Evolutionary conservation across 2,888 invertebrate species (phyloP).

Genomic region (Argyresthia albistria): DNA sequence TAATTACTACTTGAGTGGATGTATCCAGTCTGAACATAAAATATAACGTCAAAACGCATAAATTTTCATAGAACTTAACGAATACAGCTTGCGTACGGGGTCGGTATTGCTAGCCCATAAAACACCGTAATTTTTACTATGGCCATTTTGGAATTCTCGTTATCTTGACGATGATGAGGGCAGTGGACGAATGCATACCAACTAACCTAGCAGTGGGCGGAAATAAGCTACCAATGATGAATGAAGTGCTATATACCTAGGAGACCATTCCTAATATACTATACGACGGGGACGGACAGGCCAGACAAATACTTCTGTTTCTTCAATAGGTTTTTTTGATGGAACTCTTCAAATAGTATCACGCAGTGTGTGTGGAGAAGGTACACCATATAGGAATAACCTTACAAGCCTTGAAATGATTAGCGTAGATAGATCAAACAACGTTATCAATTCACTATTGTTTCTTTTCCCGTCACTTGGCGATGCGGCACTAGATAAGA

Average conservation of each 20-base stretch:
- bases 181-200: too few species aligned
- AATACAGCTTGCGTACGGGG: too few species aligned
- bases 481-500: constrained; percentile 11
- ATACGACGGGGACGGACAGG: neutral
- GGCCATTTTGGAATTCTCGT: too few species aligned
- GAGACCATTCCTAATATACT: neutral
- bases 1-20: too few species aligned
- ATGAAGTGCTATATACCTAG: too few species aligned
- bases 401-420: constrained; percentile 24
- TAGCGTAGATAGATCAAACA: constrained; percentile 26
- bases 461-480: constrained; percentile 16
- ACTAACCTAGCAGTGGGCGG: neutral
- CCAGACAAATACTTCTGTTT: neutral
- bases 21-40: too few species aligned
- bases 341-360: neutral
- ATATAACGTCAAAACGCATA: too few species aligned
- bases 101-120: too few species aligned
- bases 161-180: too few species aligned
- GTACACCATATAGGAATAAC: neutral
- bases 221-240: neutral
- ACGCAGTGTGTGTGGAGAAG: neutral
- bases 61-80: too few species aligned
- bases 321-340: neutral
- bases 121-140: too few species aligned
- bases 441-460: constrained; percentile 19